A percentile compares a stretch with the other conserved stretches of the same genome.
Conservation (phyloP, 2,888 invertebrate species). For the Conchocele bisecta region DNA sequence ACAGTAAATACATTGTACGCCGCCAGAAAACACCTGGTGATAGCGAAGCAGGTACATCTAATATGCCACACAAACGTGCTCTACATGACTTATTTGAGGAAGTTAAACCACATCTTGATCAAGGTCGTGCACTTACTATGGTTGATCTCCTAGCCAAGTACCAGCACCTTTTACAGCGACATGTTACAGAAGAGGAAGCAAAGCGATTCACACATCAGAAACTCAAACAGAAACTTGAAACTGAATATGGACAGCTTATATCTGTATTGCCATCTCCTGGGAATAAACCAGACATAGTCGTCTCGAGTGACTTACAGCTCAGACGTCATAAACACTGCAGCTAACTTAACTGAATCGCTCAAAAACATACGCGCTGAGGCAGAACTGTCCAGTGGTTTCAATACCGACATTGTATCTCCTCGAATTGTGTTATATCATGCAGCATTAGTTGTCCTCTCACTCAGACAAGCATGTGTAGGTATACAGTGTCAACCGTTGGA, state of each 20-base stretch:
- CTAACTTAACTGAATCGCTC: not conserved
- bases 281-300: not conserved
- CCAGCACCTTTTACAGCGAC: not conserved
- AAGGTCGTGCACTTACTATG: constrained; percentile 1
- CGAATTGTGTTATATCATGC: not conserved
- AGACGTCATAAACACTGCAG: constrained; percentile 1
- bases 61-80: not conserved
- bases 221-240: not conserved
- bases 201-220: not conserved
- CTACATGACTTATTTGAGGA: not conserved
- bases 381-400: not conserved
- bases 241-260: not conserved
- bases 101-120: not conserved
- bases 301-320: not conserved
- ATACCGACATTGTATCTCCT: not conserved
- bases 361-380: not conserved
- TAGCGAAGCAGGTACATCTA: not conserved
- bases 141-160: not conserved
- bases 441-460: not conserved
- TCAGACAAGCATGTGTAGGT: not conserved
- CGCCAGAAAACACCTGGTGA: not conserved
- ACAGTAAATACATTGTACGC: not conserved
- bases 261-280: not conserved
- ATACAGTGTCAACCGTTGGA: constrained; percentile 21
- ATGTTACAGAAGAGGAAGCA: not conserved